Percentiles rank a stretch among this genome's conserved stretches.
These are phyloP conservation scores for Nasonia longicornis DNA, from an alignment of 1,140 invertebrate genomes.

Conservation along the genomic window DNA sequence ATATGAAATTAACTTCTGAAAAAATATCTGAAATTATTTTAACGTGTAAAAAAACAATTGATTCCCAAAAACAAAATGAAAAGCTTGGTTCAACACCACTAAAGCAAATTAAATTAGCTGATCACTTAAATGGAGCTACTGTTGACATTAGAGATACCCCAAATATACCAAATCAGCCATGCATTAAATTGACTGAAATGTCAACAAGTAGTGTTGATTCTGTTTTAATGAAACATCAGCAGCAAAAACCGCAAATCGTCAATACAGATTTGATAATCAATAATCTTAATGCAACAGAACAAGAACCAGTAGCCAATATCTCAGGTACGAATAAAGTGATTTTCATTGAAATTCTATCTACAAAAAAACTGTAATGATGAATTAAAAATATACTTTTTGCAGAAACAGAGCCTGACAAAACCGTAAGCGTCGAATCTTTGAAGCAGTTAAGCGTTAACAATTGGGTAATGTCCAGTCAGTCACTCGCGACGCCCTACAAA, in stretches of 20 bases:
- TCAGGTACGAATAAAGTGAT: neutral
- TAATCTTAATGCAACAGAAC: neutral
- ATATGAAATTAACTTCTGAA: slow-evolving; percentile 42
- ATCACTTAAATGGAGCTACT: slow-evolving; percentile 43
- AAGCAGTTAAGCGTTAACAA: neutral
- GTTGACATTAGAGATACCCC: slow-evolving; percentile 24
- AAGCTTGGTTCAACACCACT: neutral
- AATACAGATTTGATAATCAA: neutral
- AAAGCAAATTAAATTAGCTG: slow-evolving; percentile 43
- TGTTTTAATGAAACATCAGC: neutral
- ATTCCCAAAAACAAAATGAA: slow-evolving; percentile 19
- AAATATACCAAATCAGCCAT: neutral
- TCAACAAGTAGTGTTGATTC: neutral
- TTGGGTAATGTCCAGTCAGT: neutral
- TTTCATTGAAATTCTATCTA: neutral
- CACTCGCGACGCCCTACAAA: slow-evolving; percentile 17
- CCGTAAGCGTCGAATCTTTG: neutral
- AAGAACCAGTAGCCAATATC: neutral
- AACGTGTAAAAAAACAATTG: slow-evolving; percentile 39
- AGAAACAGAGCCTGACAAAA: neutral
- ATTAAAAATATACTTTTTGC: neutral
- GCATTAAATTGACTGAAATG: slow-evolving; percentile 20
- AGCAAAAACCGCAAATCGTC: neutral
- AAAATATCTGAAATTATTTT: slow-evolving; percentile 42
- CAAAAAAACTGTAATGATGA: neutral